Percentiles rank a stretch among this genome's conserved stretches.
phyloP scores from a whole-genome alignment of 1,140 invertebrate species.

The Sinonovacula constricta region DNA sequence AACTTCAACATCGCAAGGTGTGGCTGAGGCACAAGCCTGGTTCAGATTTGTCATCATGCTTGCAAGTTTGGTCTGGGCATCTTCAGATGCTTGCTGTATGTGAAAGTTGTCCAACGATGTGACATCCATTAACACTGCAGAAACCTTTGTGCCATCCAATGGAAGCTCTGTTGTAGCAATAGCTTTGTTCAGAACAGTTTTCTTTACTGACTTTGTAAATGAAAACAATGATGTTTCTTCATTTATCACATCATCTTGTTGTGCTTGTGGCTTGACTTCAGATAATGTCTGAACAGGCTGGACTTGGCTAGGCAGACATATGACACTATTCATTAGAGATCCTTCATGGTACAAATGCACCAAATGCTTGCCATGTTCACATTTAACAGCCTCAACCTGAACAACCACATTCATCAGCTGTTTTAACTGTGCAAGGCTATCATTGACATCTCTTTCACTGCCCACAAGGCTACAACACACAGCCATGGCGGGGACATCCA shows the following conservation, averaged over 20 bases:
- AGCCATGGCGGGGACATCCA: slow-evolving; percentile 44
- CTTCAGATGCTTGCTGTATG: slow-evolving; percentile 8
- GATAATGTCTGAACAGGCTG: not conserved
- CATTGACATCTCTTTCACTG: not conserved
- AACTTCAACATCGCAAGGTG: slow-evolving; percentile 1
- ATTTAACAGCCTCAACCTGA: slow-evolving; percentile 17
- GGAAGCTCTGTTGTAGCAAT: slow-evolving; percentile 1
- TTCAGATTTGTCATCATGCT: slow-evolving; percentile 18
- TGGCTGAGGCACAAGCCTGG: not conserved
- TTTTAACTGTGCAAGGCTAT: slow-evolving; percentile 11
- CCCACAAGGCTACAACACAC: slow-evolving; percentile 48
- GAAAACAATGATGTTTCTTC: not conserved
- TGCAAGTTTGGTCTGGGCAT: slow-evolving; percentile 17
- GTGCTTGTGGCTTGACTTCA: not conserved
- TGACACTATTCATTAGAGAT: no score
- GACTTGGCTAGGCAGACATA: no score
- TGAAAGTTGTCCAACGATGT: slow-evolving; percentile 17
- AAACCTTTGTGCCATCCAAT: slow-evolving; percentile 24
- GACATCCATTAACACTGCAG: slow-evolving; percentile 3
- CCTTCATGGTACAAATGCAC: slow-evolving; percentile 18
- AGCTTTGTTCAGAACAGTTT: not conserved
- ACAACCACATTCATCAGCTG: slow-evolving; percentile 1
- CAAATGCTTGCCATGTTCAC: not conserved
- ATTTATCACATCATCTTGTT: not conserved
- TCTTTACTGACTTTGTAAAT: no score